Conservation (phyloP, 2,113 vertebrate species). For the Phyllostomus hastatus region DNA sequence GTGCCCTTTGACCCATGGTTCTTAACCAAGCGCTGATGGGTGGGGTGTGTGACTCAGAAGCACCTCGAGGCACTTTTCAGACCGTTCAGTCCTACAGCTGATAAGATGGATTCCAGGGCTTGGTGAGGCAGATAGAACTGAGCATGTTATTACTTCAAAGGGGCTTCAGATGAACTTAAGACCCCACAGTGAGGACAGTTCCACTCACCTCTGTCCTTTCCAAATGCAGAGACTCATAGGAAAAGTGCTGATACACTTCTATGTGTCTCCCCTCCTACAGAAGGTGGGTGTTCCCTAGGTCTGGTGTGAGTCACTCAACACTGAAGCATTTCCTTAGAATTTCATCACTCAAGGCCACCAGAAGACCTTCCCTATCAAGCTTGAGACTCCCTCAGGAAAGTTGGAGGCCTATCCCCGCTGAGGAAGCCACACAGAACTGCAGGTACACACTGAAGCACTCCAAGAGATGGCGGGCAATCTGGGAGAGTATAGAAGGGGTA, state of each 20-base stretch:
- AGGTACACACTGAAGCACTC: background rate
- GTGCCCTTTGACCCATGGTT: background rate
- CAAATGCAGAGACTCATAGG: background rate
- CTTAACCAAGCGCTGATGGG: accelerated
- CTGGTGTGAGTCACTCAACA: background rate
- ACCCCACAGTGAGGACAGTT: background rate
- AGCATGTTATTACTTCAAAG: background rate
- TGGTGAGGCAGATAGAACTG: background rate
- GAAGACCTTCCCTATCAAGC: background rate
- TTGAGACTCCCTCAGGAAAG: background rate
- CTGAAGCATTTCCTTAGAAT: background rate
- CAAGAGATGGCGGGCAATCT: background rate
- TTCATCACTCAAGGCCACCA: background rate
- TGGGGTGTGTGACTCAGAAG: background rate
- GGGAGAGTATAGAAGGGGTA: background rate
- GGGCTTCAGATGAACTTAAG: background rate
- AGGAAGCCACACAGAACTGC: background rate
- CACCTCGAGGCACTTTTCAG: background rate
- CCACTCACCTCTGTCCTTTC: background rate
- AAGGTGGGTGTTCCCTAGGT: background rate
- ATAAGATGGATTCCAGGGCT: background rate
- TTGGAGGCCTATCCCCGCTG: too few relatives aligned
- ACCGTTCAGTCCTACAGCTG: background rate
- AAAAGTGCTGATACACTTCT: background rate
- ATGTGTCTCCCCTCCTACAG: background rate